Percentiles rank a stretch among this genome's conserved stretches.
Conservation (phyloP, 2,797 vertebrate genomes). For the Crossoptilon crossoptilon region DNA sequence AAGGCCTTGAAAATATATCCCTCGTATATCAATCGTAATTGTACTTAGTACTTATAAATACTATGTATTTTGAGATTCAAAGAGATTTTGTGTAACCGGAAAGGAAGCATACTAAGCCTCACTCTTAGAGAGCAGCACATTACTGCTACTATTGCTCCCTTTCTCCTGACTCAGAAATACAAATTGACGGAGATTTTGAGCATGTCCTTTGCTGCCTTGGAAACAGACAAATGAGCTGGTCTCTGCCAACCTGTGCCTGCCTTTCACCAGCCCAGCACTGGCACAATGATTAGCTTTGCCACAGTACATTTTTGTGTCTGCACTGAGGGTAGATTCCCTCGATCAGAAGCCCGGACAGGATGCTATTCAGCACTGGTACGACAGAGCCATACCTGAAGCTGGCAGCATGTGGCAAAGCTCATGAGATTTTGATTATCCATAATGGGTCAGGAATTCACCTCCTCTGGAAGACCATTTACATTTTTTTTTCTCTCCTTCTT, state of each 20-base stretch:
- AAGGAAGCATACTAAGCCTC: slow-evolving; percentile 4
- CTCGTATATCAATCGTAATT: background rate
- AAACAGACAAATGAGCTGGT: background rate
- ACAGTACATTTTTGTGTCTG: background rate
- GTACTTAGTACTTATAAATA: background rate
- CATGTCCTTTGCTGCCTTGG: background rate
- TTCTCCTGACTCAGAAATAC: background rate
- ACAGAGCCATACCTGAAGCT: background rate
- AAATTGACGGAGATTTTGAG: background rate
- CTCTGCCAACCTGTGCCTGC: background rate
- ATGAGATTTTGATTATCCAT: background rate
- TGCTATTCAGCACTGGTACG: background rate
- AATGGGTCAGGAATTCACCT: slow-evolving; percentile 34
- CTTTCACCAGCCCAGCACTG: background rate
- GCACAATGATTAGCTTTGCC: background rate
- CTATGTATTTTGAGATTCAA: background rate
- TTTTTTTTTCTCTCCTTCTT: slow-evolving; percentile 25
- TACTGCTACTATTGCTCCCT: background rate
- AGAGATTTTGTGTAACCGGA: slow-evolving; percentile 11
- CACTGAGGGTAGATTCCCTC: background rate
- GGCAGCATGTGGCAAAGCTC: background rate
- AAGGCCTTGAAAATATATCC: background rate
- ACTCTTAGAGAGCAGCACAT: background rate
- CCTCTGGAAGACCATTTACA: slow-evolving; percentile 23
- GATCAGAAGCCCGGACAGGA: background rate